phyloP scores from a whole-genome alignment of 2,113 vertebrate species.

The Dolichallabes microphthalmus region DNA sequence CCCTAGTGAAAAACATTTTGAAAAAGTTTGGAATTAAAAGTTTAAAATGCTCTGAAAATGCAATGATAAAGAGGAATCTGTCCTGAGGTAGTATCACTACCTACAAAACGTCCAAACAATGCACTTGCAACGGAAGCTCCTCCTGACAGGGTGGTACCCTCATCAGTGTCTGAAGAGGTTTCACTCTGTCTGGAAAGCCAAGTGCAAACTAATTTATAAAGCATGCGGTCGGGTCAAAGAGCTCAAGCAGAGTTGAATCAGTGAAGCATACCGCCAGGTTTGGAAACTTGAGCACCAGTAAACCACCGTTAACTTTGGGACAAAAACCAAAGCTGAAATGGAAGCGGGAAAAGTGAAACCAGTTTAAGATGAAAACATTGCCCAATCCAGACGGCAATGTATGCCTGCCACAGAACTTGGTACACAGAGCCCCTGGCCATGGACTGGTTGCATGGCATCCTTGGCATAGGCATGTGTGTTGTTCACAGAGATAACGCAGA shows the following conservation, averaged over 20 bases:
- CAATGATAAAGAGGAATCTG: background rate
- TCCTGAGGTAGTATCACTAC: background rate
- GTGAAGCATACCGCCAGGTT: background rate
- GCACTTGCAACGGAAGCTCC: background rate
- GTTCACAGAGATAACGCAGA: background rate
- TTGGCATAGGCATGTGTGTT: background rate
- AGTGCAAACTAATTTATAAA: conserved; percentile 2
- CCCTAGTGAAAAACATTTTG: background rate
- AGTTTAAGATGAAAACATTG: background rate
- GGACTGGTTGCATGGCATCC: background rate
- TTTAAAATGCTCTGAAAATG: background rate
- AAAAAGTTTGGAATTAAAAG: background rate
- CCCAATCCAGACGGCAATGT: background rate
- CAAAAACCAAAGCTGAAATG: background rate
- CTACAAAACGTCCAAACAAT: background rate
- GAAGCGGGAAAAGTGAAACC: background rate
- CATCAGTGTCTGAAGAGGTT: background rate
- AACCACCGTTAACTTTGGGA: background rate
- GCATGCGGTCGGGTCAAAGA: background rate
- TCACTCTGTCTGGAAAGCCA: background rate
- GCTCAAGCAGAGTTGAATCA: background rate
- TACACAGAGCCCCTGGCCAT: background rate
- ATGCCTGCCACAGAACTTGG: background rate
- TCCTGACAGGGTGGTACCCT: background rate
- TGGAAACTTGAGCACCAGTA: background rate